Conservation (phyloP, 1,140 invertebrate genomes). For the Diplogasteroides magnus region DNA sequence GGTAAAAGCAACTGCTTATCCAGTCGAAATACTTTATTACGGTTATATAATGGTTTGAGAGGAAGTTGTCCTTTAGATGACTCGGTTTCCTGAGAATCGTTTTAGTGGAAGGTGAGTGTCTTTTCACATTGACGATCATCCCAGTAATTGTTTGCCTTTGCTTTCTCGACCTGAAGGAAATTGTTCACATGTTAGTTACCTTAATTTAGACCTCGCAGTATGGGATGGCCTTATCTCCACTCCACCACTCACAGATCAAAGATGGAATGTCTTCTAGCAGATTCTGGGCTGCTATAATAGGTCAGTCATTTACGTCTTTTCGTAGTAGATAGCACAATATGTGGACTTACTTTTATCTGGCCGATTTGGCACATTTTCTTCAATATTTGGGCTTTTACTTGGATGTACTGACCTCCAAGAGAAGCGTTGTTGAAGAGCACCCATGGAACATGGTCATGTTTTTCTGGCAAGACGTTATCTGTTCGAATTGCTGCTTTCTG, state of each 20-base stretch:
- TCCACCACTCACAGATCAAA: constrained; percentile 28
- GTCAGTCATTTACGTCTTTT: not conserved
- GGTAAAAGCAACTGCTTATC: too few relatives aligned
- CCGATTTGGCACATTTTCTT: too few relatives aligned
- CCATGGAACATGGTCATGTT: constrained; percentile 25
- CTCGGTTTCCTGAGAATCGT: too few relatives aligned
- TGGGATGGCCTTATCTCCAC: constrained; percentile 26
- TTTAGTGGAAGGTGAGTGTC: too few relatives aligned
- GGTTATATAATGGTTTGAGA: too few relatives aligned
- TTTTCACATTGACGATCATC: not conserved
- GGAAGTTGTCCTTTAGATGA: too few relatives aligned
- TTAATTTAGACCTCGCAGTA: constrained; percentile 9
- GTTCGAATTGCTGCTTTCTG: constrained; percentile 18
- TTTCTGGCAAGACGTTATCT: constrained; percentile 25
- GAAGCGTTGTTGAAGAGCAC: constrained; percentile 23
- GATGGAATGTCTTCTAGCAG: constrained; percentile 16
- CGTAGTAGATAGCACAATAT: not conserved
- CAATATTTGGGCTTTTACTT: too few relatives aligned
- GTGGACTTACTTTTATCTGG: not conserved
- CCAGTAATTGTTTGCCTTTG: not conserved
- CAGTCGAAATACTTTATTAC: too few relatives aligned
- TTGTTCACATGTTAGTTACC: not conserved
- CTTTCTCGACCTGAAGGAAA: not conserved
- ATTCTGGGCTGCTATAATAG: not conserved
- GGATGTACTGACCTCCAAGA: constrained; percentile 3